Evolutionary conservation across 2,113 vertebrate genomes (phyloP), one percentile per base, ranked within the genome.

Genomic region (Cyanoderma ruficeps): DNA sequence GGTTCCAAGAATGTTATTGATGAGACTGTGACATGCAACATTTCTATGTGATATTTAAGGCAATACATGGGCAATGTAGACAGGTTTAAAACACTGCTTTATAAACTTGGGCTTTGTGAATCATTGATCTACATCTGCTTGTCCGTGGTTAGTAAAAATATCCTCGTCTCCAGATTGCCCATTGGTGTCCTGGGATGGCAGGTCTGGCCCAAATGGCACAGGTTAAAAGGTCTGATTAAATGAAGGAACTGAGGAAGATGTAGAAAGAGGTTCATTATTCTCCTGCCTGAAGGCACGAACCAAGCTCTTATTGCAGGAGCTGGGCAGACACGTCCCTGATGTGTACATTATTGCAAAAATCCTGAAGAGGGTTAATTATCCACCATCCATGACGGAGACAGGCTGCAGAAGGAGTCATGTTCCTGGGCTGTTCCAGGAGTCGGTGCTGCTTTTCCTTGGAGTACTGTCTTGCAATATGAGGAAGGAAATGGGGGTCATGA

Each of bases 161-260:
- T 18, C 24, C 33, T 52, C 5, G 0, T 56, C 47, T 90, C 31
- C 52, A 52, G 39, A 18, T 88, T 86, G 81, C 61, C 83, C 49
- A 57, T 17, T 59, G 52, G 59, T 92, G 93, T 92, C 52, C 69
- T 71, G 41, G 15, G 31, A 88, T 67, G 79, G 75, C 11, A 57
- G 33, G 42, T 53, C 83, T 92, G 92, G 80, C 60, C 61, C 69
- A 92, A 93, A 90, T 70, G 59, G 69, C 44, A 86, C 65, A 87
- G 96, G 96, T 96, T 96, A 96, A 95, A 97, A 97, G 92, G 96
- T 96, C 93, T 96, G 96, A 94, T 95, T 95, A 93, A 95, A 96
- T 68, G 64, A 86, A 81, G 60, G 82, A 75, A 71, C n/a, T 7
- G 41, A 77, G 83, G 75, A 90, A 87, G 76, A 81, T 35, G 72